Base-by-base conservation (phyloP, 2,888 invertebrate genomes). In the Spilarctia lutea region DNA sequence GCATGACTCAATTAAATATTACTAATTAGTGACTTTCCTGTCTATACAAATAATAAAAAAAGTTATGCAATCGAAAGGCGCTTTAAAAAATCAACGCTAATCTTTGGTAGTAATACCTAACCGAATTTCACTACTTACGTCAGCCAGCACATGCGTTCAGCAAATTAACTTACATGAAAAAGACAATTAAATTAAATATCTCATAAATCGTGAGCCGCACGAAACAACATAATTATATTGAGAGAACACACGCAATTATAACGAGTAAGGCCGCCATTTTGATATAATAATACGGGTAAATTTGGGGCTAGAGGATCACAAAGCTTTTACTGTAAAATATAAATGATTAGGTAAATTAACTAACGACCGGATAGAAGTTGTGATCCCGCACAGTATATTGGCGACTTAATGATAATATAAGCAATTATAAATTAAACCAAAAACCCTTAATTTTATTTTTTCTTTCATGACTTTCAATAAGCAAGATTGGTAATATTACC, bases 141-240 rank as follows among this genome's bases (percentile, higher is more conserved):
- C 56, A 65, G 65, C 24, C 48, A 33, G 56, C n/a, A 39, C 48
- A 68, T 42, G n/a, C 60, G 74, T 33, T 65, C 71, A 71, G 65
- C 68, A 71, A 72, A 71, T 72, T 63, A 72, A 83, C 83, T 78
- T 83, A 83, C 83, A 84, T 83, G 82, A 63, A 83, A 83, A 80
- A 73, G 66, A 76, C 27, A 79, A 79, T 65, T 66, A 75, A 39
- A 75, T 75, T 39, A 77, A 74, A 74, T 74, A 74, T 74, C 35
- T 60, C 52, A 68, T 72, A 76, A 69, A 75, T 72, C 42, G 35
- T 65, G 74, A 74, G 39, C 71, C 30, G n/a, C 27, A 78, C 68
- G 27, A 42, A 52, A 35, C 67, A 68, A 76, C 48, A 68, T 74
- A 76, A 80, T 81, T 76, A 79, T 73, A 65, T 30, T 16, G 42